Base-by-base conservation (phyloP, 2,797 vertebrate species). In the Oryzias sinensis region DNA sequence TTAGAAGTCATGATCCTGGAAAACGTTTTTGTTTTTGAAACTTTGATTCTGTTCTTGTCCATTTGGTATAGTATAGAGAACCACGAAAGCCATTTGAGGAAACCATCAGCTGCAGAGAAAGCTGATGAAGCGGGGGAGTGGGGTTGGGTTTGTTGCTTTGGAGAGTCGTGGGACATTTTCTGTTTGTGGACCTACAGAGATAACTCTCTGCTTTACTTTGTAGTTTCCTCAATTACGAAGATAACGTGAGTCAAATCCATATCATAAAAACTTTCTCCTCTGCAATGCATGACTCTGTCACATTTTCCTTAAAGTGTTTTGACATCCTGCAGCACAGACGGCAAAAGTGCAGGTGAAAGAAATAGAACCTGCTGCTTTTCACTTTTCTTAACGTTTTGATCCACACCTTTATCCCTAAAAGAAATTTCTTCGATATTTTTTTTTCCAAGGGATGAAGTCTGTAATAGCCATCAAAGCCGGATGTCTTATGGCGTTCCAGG, bases 191-290 rank as follows among this genome's bases (percentile, higher is more conserved):
- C 54, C 53, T 48, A 49, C 59, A 14, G 7, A 84, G 82, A 88
- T 89, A 84, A 87, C 63, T 57, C 46, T 70, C 70, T 75, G 62
- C 81, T 89, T 82, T 74, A 64, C 77, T 88, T 87, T 89, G 33
- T 72, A 71, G 83, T 86, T 88, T 87, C 83, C 82, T 79, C 79
- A 89, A 88, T 89, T 89, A 89, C 47, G 60, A 72, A 85, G 86
- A 89, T 91, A 88, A 79, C 70, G 55, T 45, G 18, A 65, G 50
- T 55, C 61, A 45, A 52, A 58, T 50, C 22, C 44, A 59, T 17
- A 75, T 77, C 71, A 37, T 37, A 37, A 37, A 37, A 37, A 3
- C 13, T 22, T 22, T 22, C 20, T 22, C 20, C 3, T 37, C 33
- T 37, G 33, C 2, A 37, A 13, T 37, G 11, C 33, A 37, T 3